Base-by-base conservation (phyloP, 2,888 invertebrate species). In the Acronicta psi region DNA sequence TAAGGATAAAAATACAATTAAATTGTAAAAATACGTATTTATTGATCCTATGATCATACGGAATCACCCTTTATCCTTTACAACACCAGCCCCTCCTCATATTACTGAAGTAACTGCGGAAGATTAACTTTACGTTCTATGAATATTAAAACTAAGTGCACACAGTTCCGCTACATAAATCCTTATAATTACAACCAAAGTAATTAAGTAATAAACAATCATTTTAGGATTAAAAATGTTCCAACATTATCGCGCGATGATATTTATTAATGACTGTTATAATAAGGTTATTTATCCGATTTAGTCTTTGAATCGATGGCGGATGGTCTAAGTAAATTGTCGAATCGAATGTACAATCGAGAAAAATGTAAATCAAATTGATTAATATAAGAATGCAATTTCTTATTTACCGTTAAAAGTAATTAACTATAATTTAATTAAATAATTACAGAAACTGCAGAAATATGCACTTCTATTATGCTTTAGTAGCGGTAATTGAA, bases 331-430 rank as follows among this genome's bases (percentile, higher is more conserved):
- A 40, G 54, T 49, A n/a, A 1, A 34, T n/a, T n/a, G 5, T n/a
- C n/a, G 29, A 29, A 29, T 29, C 29, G 29, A 29, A 2, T 29
- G 0, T 9, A 25, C 13, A 46, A 25, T 60, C 59, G n/a, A 71
- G 61, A 53, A 56, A 52, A 55, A 57, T 44, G 76, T 75, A 76
- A 72, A 77, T 61, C 78, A 67, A 85, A 88, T 85, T 80, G 77
- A 85, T 87, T 87, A 80, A 70, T 66, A 57, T 69, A 53, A 72
- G 59, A n/a, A 25, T 25, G 25, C 29, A 11, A 77, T 77, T 77
- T 43, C 50, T 67, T n/a, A n/a, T 69, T 67, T 11, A 80, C 77
- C 79, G 80, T 79, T 75, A 53, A 82, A 29, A 25, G 8, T 25
- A 8, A 25, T 11, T 3, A 29, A 11, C 5, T 2, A 29, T 29